A percentile compares a stretch with the other conserved stretches of the same genome.
These are phyloP conservation scores for Philereme vetulata DNA, from an alignment of 2,888 invertebrate genomes.

Conservation along the genomic window DNA sequence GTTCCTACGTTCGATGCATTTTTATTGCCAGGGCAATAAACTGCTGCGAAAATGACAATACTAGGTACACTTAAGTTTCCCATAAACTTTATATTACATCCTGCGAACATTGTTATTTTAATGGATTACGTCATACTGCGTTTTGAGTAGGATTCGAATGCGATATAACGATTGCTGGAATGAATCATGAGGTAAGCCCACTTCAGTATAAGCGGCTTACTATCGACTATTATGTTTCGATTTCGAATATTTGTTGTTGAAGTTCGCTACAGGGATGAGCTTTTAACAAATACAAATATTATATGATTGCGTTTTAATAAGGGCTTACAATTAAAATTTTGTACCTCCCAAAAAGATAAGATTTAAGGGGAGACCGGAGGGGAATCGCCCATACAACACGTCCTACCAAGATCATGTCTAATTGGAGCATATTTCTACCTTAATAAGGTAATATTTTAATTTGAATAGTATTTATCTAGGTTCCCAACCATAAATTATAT, in stretches of 20 bases:
- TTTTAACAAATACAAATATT: background rate
- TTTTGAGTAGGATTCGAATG: conserved; percentile 25
- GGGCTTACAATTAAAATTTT: no score
- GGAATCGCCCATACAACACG: no score
- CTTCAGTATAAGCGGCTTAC: conserved; percentile 33
- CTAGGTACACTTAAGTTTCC: conserved; percentile 64
- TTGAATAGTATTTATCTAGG: no score
- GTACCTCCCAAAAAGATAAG: no score
- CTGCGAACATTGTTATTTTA: conserved; percentile 68
- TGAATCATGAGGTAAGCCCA: conserved; percentile 33
- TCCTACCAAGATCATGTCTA: no score
- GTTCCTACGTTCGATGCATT: conserved; percentile 75
- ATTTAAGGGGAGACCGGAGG: no score
- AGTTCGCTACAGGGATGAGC: conserved; percentile 3
- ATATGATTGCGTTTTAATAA: no score
- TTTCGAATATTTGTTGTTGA: conserved; percentile 28
- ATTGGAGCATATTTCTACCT: no score
- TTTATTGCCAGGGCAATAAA: conserved; percentile 75
- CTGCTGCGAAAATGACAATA: conserved; percentile 70
- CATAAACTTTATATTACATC: conserved; percentile 77
- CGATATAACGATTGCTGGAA: conserved; percentile 22
- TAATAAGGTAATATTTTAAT: no score
- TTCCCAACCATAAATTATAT: no score
- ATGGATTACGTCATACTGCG: conserved; percentile 45
- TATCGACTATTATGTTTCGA: conserved; percentile 31